phyloP scores from a whole-genome alignment of 2,797 vertebrate species.

The Pangasius krempfi region DNA sequence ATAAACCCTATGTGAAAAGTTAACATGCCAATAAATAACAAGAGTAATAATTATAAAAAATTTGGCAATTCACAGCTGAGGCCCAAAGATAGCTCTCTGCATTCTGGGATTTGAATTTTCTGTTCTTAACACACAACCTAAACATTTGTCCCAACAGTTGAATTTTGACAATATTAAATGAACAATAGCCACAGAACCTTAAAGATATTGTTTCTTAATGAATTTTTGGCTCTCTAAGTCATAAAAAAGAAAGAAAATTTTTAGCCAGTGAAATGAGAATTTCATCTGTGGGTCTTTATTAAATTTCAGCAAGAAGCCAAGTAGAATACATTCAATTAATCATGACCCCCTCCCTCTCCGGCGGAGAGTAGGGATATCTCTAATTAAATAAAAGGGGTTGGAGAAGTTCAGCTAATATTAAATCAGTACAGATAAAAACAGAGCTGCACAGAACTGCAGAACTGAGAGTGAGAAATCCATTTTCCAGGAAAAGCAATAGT shows the following conservation, averaged over 20 bases:
- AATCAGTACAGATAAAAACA: conserved; percentile 26
- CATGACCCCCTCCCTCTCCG: conserved; percentile 37
- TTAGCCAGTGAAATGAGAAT: no score
- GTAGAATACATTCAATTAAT: conserved; percentile 61
- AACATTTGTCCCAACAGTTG: background rate
- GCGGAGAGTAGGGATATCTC: conserved; percentile 58
- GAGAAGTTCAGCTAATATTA: conserved; percentile 61
- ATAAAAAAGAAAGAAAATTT: background rate
- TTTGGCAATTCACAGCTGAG: no score
- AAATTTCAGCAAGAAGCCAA: conserved; percentile 44
- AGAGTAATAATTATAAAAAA: background rate
- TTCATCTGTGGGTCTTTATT: conserved; percentile 43
- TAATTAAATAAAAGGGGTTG: conserved; percentile 73
- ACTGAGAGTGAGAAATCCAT: conserved; percentile 8
- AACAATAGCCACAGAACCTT: background rate
- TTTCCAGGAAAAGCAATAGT: background rate
- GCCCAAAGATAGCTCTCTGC: background rate
- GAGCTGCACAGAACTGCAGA: background rate
- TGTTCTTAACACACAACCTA: background rate
- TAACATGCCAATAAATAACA: background rate
- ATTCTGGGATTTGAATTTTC: background rate
- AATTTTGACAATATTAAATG: background rate
- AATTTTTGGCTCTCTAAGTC: no score
- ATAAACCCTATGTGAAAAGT: background rate
- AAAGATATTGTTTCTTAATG: background rate